Base-by-base conservation (phyloP, 2,113 vertebrate genomes). In the Melanerpes formicivorus region DNA sequence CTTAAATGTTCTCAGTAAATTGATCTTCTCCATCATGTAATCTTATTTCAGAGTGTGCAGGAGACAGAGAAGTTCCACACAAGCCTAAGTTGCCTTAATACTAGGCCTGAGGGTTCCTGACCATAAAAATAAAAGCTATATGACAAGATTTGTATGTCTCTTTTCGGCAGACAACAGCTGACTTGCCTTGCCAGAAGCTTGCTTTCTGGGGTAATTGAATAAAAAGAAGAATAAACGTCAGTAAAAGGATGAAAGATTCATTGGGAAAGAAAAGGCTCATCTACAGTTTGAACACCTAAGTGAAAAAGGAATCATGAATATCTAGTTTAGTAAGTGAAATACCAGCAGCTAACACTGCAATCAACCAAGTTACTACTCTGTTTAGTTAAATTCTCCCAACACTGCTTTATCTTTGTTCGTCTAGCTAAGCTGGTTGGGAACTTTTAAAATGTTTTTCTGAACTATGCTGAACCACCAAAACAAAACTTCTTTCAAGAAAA, bases 41-140 rank as follows among this genome's bases (percentile, higher is more conserved):
- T 98, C 97, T 97, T 90, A 97, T 98, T 98, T 98, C 92, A 93
- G 92, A 97, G 93, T 85, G 95, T 97, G 91, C 97, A 97, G 97
- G 97, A 97, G 97, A 97, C 97, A 97, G 94, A 72, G 90, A 97
- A 97, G 93, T 93, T 97, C 95, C 84, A 88, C 88, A 94, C 74
- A 96, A 95, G 95, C 90, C 86, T 71, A 96, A 97, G 88, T 83
- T 88, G 96, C 92, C 96, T 97, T 96, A 93, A 96, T 98, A 90
- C 77, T 58, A 87, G 92, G 96, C 96, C 97, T 90, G 90, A 97
- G 97, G 97, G 97, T 96, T 96, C 90, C 92, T 96, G 92, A 95
- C 94, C 95, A 93, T 90, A 95, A 96, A 97, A 97, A 96, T 97
- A 96, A 97, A 97, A 97, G 92, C 95, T 91, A 80, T 95, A 87